Percentiles rank a stretch among this genome's conserved stretches.
Conservation (phyloP, 1,140 invertebrate species). For the Idris sp. region DNA sequence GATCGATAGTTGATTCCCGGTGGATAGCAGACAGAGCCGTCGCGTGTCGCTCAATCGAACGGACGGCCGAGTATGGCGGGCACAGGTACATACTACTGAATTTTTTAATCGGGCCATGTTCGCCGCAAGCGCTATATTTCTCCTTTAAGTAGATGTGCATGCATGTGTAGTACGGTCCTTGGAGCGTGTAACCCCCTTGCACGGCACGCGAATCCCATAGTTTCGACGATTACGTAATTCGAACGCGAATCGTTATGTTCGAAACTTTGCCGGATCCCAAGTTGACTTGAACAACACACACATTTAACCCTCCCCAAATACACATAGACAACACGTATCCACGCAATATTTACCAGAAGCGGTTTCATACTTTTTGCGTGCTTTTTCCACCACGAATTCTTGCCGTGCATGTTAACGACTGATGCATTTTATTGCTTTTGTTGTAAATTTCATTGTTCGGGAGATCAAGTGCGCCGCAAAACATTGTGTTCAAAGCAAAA, state of each 20-base stretch:
- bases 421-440: no score
- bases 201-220: constrained; percentile 59
- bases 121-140: constrained; percentile 54
- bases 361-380: no score
- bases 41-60: constrained; percentile 61
- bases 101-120: constrained; percentile 62
- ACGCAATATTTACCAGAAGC: no score
- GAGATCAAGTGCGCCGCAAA: constrained; percentile 23
- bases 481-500: constrained; percentile 16
- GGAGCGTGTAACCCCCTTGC: constrained; percentile 46
- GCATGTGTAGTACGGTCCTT: constrained; percentile 32
- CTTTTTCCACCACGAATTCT: no score
- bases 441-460: constrained; percentile 27
- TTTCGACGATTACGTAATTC: constrained; percentile 62
- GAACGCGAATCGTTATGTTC: constrained; percentile 53
- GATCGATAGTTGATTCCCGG: constrained; percentile 52
- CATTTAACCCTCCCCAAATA: no score
- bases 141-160: constrained; percentile 44
- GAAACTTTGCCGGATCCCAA: constrained; percentile 47
- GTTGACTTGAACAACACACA: no score
- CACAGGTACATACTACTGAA: constrained; percentile 54
- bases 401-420: no score
- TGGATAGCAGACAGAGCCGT: constrained; percentile 45
- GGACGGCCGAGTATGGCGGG: no score
- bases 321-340: no score